phyloP scores from a whole-genome alignment of 2,888 invertebrate genomes.

The Microchrysa polita region DNA sequence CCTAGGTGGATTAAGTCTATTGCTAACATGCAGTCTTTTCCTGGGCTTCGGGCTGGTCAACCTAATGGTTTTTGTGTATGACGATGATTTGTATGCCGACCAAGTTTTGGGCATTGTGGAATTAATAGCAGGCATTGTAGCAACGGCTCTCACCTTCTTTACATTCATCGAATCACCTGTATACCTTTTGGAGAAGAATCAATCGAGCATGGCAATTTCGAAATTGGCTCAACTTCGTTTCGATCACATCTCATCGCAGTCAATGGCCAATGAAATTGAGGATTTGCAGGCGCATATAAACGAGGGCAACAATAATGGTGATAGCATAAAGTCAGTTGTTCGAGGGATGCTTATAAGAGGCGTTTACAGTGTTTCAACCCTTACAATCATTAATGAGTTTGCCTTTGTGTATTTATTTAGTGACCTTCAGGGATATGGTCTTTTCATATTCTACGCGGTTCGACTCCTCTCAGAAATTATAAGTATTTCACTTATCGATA shows the following conservation, averaged over 20 bases:
- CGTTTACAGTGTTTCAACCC: background rate
- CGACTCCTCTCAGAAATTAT: conserved; percentile 1
- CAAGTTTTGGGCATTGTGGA: background rate
- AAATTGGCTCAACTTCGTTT: conserved; percentile 6
- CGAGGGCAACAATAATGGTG: background rate
- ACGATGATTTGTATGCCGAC: background rate
- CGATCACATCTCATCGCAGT: background rate
- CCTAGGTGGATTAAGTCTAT: background rate
- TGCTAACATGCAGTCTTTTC: background rate
- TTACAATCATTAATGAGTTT: background rate
- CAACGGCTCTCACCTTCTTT: background rate
- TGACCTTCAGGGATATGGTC: background rate
- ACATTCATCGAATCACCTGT: conserved; percentile 22
- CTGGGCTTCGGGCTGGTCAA: background rate
- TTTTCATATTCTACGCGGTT: background rate
- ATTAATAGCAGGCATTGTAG: background rate
- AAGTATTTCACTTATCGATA: background rate
- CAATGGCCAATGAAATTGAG: conserved; percentile 3
- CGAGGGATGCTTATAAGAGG: background rate
- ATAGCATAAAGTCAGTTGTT: background rate
- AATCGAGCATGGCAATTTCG: background rate
- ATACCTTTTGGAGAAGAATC: conserved; percentile 17
- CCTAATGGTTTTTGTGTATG: background rate
- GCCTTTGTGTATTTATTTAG: background rate
- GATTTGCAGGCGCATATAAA: conserved; percentile 1